A percentile compares a stretch with the other conserved stretches of the same genome.
phyloP scores from a whole-genome alignment of 2,888 invertebrate species.

The Aleiodes testaceus region DNA sequence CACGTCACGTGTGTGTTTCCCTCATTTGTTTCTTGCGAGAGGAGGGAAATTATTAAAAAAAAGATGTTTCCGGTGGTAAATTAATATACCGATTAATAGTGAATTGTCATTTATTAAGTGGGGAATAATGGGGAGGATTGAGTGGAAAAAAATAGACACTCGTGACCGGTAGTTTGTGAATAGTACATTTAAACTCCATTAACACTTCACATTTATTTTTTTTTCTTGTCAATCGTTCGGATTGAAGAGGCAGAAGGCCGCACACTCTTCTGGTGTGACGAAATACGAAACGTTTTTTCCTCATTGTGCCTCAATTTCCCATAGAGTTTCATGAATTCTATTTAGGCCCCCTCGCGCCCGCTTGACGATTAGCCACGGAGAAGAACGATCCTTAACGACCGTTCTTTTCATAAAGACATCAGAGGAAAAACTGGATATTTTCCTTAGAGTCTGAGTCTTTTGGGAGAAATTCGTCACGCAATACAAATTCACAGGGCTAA shows the following conservation, averaged over 20 bases:
- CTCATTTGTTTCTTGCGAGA: background rate
- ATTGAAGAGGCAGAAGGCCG: slow-evolving; percentile 5
- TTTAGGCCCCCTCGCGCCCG: slow-evolving; percentile 46
- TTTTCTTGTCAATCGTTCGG: background rate
- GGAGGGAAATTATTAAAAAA: background rate
- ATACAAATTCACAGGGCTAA: slow-evolving; percentile 53
- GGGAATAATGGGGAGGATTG: too few relatives aligned
- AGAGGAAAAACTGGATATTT: slow-evolving; percentile 34
- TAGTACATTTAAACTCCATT: slow-evolving; percentile 64
- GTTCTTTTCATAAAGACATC: slow-evolving; percentile 14
- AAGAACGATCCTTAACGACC: slow-evolving; percentile 41
- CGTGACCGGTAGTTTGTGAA: slow-evolving; percentile 8
- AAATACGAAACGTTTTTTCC: slow-evolving; percentile 46
- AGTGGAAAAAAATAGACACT: background rate
- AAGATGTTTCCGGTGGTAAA: slow-evolving; percentile 14
- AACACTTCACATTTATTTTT: slow-evolving; percentile 62
- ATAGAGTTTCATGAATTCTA: slow-evolving; percentile 51
- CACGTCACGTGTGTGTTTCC: slow-evolving; percentile 47
- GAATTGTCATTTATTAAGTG: background rate
- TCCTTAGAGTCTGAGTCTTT: slow-evolving; percentile 17
- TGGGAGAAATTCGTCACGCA: slow-evolving; percentile 51
- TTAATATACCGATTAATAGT: slow-evolving; percentile 3
- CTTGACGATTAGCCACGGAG: slow-evolving; percentile 50
- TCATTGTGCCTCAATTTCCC: slow-evolving; percentile 39
- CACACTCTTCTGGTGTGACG: slow-evolving; percentile 8